Base-by-base conservation (phyloP, 1,140 invertebrate genomes). In the Drosophila eugracilis region DNA sequence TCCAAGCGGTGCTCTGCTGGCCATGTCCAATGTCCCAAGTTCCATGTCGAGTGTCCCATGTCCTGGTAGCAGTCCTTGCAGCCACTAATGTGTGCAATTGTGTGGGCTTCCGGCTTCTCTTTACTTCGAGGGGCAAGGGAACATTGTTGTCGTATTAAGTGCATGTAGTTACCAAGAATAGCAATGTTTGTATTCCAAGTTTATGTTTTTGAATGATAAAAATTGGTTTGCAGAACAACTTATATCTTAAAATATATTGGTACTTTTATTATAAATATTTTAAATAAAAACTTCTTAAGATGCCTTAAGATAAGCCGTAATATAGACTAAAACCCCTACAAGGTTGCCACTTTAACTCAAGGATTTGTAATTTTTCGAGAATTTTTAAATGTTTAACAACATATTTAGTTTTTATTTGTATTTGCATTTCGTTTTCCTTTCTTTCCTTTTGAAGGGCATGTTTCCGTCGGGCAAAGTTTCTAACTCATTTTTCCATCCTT, bases 21-120 rank as follows among this genome's bases (percentile, higher is more conserved):
- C 39, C 21, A 36, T 60, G 39, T 45, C 22, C 39, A 36, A 26
- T 63, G 22, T 44, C n/a, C 30, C 39, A n/a, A 37, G 24, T 19
- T 41, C 39, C 10, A 36, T 62, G 54, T 30, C 21, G 36, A 39
- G 0, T 17, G 19, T 24, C 30, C 54, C 7, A 36, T 62, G 54
- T 30, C 21, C 54, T 26, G 39, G 19, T 5, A 2, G 19, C 21
- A 14, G 55, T 59, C 48, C 57, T 37, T 28, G 17, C 28, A 67
- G 62, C 62, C 60, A 53, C 65, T 67, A 69, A 69, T 69, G 76
- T 79, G 75, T 74, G 71, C 75, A 76, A 84, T 84, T 84, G 80
- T 85, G 53, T 63, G 48, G 48, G 48, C 62, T 70, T 67, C 24
- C 41, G 47, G 14, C 7, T 36, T 4, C 17, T 21, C 63, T 65